Conservation (phyloP, 2,888 invertebrate genomes). For the Agrilus biguttatus region DNA sequence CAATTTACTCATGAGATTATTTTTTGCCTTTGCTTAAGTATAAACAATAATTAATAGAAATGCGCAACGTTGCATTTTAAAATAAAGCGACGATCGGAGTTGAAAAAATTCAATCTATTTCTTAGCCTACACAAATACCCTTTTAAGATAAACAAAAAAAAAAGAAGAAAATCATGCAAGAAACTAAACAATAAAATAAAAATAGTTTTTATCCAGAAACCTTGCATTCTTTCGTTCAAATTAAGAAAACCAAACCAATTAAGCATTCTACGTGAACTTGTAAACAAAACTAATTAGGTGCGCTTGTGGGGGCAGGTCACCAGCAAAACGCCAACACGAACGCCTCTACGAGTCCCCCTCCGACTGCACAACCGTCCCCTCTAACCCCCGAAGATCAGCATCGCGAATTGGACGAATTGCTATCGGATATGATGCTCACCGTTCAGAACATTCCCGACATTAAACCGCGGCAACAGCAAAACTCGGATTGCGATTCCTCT, state of each 20-base stretch:
- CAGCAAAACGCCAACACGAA: constrained; percentile 32
- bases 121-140: too few relatives aligned
- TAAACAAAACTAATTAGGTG: neutral
- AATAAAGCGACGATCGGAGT: too few relatives aligned
- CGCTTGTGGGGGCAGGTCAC: constrained; percentile 22
- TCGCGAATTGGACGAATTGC: constrained; percentile 68
- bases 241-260: too few relatives aligned
- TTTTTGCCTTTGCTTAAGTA: too few relatives aligned
- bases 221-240: neutral
- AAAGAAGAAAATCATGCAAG: too few relatives aligned
- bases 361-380: constrained; percentile 30
- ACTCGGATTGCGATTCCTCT: constrained; percentile 11
- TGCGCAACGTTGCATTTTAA: too few relatives aligned
- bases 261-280: too few relatives aligned
- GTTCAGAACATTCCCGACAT: constrained; percentile 66
- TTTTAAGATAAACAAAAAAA: too few relatives aligned
- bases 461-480: constrained; percentile 20
- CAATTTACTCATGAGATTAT: too few relatives aligned
- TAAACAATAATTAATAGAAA: too few relatives aligned
- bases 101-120: too few relatives aligned
- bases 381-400: constrained; percentile 38
- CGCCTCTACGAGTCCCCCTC: constrained; percentile 31
- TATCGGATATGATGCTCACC: constrained; percentile 76
- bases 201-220: neutral
- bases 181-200: too few relatives aligned